Evolutionary conservation across 2,797 vertebrate species (phyloP).

Genomic region (Chromis chromis): DNA sequence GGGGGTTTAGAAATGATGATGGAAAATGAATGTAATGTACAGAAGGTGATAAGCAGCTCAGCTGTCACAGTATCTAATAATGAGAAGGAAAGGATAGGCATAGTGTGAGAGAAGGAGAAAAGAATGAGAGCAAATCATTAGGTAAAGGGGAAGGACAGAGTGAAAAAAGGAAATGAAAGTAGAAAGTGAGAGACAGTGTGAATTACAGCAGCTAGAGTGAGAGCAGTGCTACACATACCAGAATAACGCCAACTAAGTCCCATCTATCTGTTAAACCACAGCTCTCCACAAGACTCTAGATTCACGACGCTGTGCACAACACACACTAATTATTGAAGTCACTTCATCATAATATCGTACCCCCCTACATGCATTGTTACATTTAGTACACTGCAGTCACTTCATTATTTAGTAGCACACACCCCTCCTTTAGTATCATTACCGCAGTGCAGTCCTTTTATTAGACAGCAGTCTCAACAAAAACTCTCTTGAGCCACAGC

Average conservation of each 20-base stretch:
- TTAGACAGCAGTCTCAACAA: conserved; percentile 59
- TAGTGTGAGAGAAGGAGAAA: conserved; percentile 13
- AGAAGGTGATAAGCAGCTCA: conserved; percentile 44
- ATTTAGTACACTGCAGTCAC: conserved; percentile 56
- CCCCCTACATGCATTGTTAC: conserved; percentile 38
- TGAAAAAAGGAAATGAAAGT: conserved; percentile 5
- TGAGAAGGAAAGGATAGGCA: conserved; percentile 25
- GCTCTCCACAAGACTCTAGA: conserved; percentile 15
- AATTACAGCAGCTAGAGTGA: conserved; percentile 29
- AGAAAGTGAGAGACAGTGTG: conserved; percentile 4
- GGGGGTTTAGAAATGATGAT: conserved; percentile 31
- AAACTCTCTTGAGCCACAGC: conserved; percentile 55
- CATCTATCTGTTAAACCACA: conserved; percentile 14
- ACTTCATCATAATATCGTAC: conserved; percentile 29
- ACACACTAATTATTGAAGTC: conserved; percentile 18
- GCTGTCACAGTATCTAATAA: conserved; percentile 49
- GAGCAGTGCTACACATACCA: conserved; percentile 14
- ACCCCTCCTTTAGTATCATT: conserved; percentile 63
- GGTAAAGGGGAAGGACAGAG: conserved; percentile 13
- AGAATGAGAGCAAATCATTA: conserved; percentile 34
- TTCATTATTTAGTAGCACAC: conserved; percentile 69
- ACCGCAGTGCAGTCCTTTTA: conserved; percentile 69
- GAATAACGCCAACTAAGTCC: conserved; percentile 18
- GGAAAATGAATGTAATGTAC: conserved; percentile 53
- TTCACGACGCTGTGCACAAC: conserved; percentile 9